phyloP scores from a whole-genome alignment of 2,797 vertebrate species.

The Cryptoprocta ferox region DNA sequence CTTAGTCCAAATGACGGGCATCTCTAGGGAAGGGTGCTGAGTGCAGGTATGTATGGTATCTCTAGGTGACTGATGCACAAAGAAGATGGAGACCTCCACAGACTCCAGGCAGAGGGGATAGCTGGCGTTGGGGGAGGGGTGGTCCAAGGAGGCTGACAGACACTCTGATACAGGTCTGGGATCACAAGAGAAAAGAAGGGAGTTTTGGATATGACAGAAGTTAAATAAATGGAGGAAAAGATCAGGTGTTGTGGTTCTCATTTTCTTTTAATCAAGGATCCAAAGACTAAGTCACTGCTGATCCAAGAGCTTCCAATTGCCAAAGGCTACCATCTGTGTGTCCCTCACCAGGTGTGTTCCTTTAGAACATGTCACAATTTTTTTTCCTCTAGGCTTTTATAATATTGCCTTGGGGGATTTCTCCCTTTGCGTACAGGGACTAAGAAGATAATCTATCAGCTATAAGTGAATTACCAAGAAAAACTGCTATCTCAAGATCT shows the following conservation, averaged over 20 bases:
- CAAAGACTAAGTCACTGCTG: neutral
- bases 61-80: neutral
- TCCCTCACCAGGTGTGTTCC: neutral
- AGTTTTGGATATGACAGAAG: neutral
- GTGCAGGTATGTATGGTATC: neutral
- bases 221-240: neutral
- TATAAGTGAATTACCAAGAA: neutral
- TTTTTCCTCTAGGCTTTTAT: neutral
- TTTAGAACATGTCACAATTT: neutral
- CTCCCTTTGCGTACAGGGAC: neutral
- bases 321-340: neutral
- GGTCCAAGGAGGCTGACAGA: neutral
- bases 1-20: neutral
- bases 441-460: neutral
- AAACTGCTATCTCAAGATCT: neutral
- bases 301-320: neutral
- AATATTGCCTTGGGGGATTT: neutral
- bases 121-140: neutral
- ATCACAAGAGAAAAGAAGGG: neutral
- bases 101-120: neutral
- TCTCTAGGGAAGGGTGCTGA: neutral
- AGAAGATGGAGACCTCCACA: too few relatives aligned
- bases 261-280: neutral
- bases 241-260: neutral
- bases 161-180: neutral